Evolutionary conservation across 2,888 invertebrate species (phyloP).

Genomic region (Ennomos fuscantarius): DNA sequence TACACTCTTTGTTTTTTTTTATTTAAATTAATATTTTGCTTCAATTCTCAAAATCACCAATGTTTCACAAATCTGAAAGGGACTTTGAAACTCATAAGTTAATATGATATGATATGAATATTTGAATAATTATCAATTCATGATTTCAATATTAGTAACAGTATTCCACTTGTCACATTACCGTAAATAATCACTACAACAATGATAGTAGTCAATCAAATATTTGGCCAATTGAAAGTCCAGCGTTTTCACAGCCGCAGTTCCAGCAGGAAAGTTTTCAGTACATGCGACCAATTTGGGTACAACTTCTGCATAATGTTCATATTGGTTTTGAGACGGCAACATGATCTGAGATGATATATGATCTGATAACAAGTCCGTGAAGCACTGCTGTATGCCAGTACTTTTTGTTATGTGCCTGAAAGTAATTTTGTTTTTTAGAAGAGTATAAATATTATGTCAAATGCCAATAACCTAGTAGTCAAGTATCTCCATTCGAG

Average conservation of each 20-base stretch:
- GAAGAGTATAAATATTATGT: no score
- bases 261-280: slow-evolving; percentile 69
- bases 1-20: no score
- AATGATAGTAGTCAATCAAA: slow-evolving; percentile 37
- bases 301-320: slow-evolving; percentile 47
- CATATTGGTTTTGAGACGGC: slow-evolving; percentile 35
- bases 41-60: no score
- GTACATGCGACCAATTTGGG: slow-evolving; percentile 59
- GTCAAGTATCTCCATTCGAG: no score
- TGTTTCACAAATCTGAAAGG: no score
- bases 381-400: slow-evolving; percentile 55
- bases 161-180: slow-evolving; percentile 32
- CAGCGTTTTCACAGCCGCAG: slow-evolving; percentile 50
- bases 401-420: slow-evolving; percentile 63
- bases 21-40: no score
- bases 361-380: slow-evolving; percentile 47
- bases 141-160: no score
- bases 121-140: no score
- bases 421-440: slow-evolving; percentile 31
- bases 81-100: no score
- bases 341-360: slow-evolving; percentile 41
- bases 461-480: no score
- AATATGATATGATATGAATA: no score
- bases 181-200: slow-evolving; percentile 55
- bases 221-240: slow-evolving; percentile 49